phyloP scores from a whole-genome alignment of 2,113 vertebrate species.

The human (Homo sapiens) region DNA sequence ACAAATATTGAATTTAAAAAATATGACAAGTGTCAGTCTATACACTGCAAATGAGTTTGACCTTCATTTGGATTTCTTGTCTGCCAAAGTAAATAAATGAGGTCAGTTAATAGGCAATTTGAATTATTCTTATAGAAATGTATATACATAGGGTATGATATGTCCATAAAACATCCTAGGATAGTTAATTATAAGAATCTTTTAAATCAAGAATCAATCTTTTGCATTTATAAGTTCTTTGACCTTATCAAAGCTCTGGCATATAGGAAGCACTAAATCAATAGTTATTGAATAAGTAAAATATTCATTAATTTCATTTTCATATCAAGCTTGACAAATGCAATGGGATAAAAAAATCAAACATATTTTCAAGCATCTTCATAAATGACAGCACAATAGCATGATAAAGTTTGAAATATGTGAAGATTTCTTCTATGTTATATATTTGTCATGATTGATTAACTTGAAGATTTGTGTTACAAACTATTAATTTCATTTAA shows the following conservation, averaged over 20 bases:
- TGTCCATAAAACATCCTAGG: not conserved
- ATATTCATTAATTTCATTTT: not conserved
- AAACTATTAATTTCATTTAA: not conserved
- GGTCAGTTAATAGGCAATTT: not conserved
- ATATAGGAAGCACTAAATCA: not conserved
- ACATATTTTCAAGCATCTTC: not conserved
- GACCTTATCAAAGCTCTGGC: not conserved
- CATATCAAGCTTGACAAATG: not conserved
- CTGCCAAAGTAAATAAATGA: not conserved
- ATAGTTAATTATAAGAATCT: not conserved
- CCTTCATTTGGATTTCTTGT: not conserved
- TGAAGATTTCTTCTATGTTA: not conserved
- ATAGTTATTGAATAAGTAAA: not conserved
- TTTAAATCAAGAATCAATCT: not conserved
- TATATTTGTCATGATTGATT: not conserved
- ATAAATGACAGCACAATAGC: not conserved
- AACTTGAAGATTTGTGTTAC: not conserved
- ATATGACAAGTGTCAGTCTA: not conserved
- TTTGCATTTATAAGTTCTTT: not conserved
- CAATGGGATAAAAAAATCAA: not conserved
- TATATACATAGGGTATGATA: not conserved
- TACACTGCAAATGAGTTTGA: not conserved
- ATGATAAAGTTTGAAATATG: not conserved
- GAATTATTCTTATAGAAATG: not conserved
- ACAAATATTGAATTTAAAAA: not conserved